phyloP scores from a whole-genome alignment of 2,113 vertebrate species.

The Isurus oxyrinchus region DNA sequence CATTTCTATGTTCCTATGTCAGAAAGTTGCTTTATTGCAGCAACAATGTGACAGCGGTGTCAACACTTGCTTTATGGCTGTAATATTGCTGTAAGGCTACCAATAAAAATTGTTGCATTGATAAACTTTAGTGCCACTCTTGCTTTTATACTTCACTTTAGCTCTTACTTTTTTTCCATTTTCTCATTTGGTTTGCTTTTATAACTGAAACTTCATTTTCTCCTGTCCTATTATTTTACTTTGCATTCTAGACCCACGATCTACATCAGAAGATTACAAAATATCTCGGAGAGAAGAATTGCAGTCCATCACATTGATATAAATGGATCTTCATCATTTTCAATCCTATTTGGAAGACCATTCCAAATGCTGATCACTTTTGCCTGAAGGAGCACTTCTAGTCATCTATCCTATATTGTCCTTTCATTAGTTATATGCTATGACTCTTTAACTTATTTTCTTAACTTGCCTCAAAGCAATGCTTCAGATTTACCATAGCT shows the following conservation, averaged over 20 bases:
- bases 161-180: background rate
- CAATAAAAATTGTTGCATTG: background rate
- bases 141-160: background rate
- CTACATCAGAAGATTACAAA: background rate
- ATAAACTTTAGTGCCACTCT: background rate
- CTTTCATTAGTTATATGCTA: background rate
- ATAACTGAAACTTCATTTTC: background rate
- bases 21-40: background rate
- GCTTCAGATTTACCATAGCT: background rate
- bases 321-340: background rate
- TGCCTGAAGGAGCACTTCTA: background rate
- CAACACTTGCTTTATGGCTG: background rate
- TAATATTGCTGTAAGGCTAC: background rate
- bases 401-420: background rate
- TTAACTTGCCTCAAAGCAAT: background rate
- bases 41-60: background rate
- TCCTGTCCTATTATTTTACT: background rate
- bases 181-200: background rate
- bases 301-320: background rate
- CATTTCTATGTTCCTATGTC: background rate
- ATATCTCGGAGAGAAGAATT: background rate
- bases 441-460: background rate
- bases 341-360: background rate
- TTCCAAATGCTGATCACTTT: background rate
- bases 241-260: background rate